Evolutionary conservation across 2,888 invertebrate species (phyloP), one percentile per base, ranked within the genome.

Genomic region (Dynastes maya): DNA sequence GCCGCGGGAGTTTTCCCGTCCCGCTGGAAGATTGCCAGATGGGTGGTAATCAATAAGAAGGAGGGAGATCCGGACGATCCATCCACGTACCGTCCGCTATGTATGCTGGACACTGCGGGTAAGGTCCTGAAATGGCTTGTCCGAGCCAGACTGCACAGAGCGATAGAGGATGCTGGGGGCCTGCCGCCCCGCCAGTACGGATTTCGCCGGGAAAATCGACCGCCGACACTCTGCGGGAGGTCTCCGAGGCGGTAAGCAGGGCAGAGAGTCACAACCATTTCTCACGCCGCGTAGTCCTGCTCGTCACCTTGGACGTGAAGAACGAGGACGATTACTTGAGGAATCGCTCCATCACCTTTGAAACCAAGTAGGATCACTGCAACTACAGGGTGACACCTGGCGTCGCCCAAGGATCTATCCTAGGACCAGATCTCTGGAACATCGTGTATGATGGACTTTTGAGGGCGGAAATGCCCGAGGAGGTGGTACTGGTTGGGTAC

Each of bases 1-100:
- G 71, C 11, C 8, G 70, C 49, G 27, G 75, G 74, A 13, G 75
- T 71, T 76, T 70, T 74, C n/a, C 77, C 68, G 6, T n/a, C 6
- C n/a, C 9, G 51, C 16, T 77, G 76, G 79, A 79, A 79, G 45
- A 22, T 37, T 11, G 63, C n/a, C 32, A n/a, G 53, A 6, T 9
- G 29, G 13, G 63, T 55, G 37, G 61, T n/a, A 22, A 74, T 74
- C 22, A 29, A 13, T 16, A 61, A 74, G 61, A 53, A 53, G 13
- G 27, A 67, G 61, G n/a, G n/a, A n/a, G n/a, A n/a, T n/a, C n/a
- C n/a, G n/a, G 22, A 32, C 40, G 13, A 49, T 16, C 13, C 53
- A 29, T 76, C 65, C 13, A 37, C 13, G 9, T 9, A 61, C 9
- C 13, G 63, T 11, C 29, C 49, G 22, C 22, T 77, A 16, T 63